phyloP scores from a whole-genome alignment of 2,888 invertebrate genomes.

The Ectobius pallidus region DNA sequence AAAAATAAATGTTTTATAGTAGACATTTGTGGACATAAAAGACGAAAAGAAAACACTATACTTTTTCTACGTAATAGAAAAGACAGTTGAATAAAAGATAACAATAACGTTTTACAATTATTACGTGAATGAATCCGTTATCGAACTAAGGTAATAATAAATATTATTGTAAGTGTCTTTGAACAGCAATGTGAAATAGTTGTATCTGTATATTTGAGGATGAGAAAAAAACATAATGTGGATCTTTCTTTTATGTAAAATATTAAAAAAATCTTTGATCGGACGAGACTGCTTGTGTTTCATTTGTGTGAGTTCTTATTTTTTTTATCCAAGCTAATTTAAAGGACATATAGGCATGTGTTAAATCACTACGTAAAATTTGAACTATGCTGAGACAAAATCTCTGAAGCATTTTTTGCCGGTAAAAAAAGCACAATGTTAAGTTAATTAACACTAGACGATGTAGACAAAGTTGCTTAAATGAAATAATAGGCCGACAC shows the following conservation, averaged over 20 bases:
- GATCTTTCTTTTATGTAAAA: slow-evolving; percentile 38
- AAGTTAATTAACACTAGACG: too few species aligned
- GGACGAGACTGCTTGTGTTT: slow-evolving; percentile 1
- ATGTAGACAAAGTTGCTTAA: too few species aligned
- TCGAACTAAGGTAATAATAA: slow-evolving; percentile 15
- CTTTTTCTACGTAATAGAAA: slow-evolving; percentile 1
- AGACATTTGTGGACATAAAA: background rate
- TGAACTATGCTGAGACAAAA: too few species aligned
- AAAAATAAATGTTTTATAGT: background rate
- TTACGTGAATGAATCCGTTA: background rate
- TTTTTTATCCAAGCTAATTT: background rate
- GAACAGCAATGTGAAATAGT: slow-evolving; percentile 28
- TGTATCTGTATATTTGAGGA: slow-evolving; percentile 38
- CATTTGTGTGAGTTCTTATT: background rate
- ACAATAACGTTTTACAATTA: background rate
- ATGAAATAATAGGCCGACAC: too few species aligned
- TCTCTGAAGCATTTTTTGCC: too few species aligned
- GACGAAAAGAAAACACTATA: too few species aligned
- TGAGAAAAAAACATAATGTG: slow-evolving; percentile 30
- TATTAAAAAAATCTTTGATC: slow-evolving; percentile 36
- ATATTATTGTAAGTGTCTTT: slow-evolving; percentile 26
- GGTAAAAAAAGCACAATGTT: too few species aligned
- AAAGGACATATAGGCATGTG: too few species aligned
- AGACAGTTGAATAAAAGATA: background rate
- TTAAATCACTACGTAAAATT: too few species aligned